Evolutionary conservation across 2,113 vertebrate species (phyloP).

Genomic region (Podarcis cretensis): DNA sequence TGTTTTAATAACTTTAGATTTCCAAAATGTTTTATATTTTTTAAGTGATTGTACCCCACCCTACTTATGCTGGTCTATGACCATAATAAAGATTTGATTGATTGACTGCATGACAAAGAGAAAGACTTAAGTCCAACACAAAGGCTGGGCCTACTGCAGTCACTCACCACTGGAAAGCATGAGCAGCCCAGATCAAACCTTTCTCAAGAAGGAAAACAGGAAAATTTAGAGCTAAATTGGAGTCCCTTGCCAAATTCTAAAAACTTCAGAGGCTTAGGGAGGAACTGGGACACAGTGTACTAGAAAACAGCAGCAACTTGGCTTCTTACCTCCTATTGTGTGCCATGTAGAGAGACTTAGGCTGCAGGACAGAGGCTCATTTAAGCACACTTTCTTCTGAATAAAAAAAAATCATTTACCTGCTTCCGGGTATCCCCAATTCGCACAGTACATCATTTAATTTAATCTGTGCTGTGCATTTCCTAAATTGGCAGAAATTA

Average conservation of each 20-base stretch:
- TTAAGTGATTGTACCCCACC: too few species aligned
- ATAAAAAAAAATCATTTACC: neutral
- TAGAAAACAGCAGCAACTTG: neutral
- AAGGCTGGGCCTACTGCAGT: neutral
- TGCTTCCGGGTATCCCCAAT: neutral
- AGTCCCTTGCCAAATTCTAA: neutral
- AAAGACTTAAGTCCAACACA: neutral
- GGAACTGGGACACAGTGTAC: neutral
- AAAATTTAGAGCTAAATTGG: neutral
- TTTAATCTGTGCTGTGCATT: neutral
- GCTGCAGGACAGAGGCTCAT: neutral
- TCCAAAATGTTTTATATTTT: too few species aligned
- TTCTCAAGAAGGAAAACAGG: neutral
- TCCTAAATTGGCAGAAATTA: neutral
- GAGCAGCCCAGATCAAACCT: neutral
- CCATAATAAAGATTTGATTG: too few species aligned
- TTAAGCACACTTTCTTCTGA: neutral
- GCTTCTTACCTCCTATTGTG: constrained; percentile 1
- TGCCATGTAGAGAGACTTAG: neutral
- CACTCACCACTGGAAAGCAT: neutral
- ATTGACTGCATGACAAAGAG: neutral
- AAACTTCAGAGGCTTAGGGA: neutral
- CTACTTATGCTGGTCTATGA: too few species aligned
- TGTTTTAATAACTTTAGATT: too few species aligned
- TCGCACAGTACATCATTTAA: neutral